Base-by-base conservation (phyloP, 2,113 vertebrate species). In the Hippoglossus stenolepis region DNA sequence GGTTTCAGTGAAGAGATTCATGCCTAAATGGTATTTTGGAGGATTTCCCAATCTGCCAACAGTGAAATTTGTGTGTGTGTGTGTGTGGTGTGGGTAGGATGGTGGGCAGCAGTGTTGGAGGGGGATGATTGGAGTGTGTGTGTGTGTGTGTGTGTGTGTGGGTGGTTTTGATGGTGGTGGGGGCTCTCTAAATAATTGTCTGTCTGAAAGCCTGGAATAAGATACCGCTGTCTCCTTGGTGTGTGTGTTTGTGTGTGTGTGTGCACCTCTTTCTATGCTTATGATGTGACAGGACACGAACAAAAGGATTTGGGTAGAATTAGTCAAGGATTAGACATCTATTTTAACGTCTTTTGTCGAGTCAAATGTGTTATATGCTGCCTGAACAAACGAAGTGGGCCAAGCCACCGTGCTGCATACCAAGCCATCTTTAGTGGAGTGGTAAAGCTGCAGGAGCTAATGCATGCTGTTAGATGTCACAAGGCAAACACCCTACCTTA, bases 281-380 rank as follows among this genome's bases (percentile, higher is more conserved):
- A 73, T 67, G 70, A 71, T 75, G 79, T 81, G 88, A 83, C 84
- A 82, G 47, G 73, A 89, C 45, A 60, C 2, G 51, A 87, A 90
- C 85, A 90, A 85, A 86, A 80, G 84, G 85, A 90, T 80, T 82
- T 65, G 81, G 47, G 64, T 78, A 12, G 86, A 87, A 89, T 91
- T 88, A 86, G 88, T 80, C 38, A 38, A 70, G 87, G 87, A 90
- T 91, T 89, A 93, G 83, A 82, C 70, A 23, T 88, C 87, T 87
- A 88, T 89, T 90, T 89, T 71, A 71, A 85, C 9, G 62, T 83
- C 85, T 83, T 90, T 81, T 91, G 87, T 91, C 15, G 15, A 88
- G 70, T 87, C 69, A 60, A 77, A 75, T 68, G 77, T 79, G 63
- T 82, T 77, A 23, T 24, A 63, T 43, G 79, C 73, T 0, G 75